Evolutionary conservation across 2,888 invertebrate genomes (phyloP).

Genomic region (Dascillus cervinus): DNA sequence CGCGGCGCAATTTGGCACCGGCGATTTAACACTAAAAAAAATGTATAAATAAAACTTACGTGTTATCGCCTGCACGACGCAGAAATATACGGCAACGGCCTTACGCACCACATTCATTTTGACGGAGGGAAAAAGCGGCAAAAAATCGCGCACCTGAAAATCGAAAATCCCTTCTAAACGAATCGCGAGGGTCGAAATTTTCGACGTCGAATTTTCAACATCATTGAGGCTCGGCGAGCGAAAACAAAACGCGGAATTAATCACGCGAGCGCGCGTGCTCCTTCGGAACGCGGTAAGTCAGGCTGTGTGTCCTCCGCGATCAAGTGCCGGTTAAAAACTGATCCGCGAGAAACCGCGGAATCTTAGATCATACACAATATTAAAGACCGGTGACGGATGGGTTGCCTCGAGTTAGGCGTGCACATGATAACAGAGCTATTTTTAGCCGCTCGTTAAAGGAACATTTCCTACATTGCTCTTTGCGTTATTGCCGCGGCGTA

Average conservation of each 20-base stretch:
- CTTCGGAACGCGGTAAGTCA: neutral
- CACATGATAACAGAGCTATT: conserved; percentile 6
- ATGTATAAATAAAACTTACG: too few species aligned
- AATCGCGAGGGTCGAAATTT: too few species aligned
- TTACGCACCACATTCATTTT: too few species aligned
- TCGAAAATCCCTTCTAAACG: too few species aligned
- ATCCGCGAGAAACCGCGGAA: conserved; percentile 15
- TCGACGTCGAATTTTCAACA: too few species aligned
- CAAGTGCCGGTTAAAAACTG: conserved; percentile 15
- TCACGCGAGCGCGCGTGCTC: neutral
- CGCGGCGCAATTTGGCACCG: too few species aligned
- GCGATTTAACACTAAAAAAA: too few species aligned
- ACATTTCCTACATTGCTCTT: conserved; percentile 8
- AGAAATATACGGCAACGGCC: too few species aligned
- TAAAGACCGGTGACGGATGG: conserved; percentile 12
- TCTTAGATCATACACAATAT: conserved; percentile 16
- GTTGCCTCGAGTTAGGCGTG: conserved; percentile 14
- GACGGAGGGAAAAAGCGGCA: too few species aligned
- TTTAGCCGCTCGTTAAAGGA: conserved; percentile 2
- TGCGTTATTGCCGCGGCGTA: neutral
- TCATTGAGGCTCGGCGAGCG: too few species aligned
- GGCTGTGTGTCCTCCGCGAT: conserved; percentile 10
- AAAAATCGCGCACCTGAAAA: too few species aligned
- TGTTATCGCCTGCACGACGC: too few species aligned
- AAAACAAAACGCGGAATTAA: neutral